Evolutionary conservation across 35 echinoderm and acorn worm species (phyloP).

Genomic region (Lytechinus variegatus): DNA sequence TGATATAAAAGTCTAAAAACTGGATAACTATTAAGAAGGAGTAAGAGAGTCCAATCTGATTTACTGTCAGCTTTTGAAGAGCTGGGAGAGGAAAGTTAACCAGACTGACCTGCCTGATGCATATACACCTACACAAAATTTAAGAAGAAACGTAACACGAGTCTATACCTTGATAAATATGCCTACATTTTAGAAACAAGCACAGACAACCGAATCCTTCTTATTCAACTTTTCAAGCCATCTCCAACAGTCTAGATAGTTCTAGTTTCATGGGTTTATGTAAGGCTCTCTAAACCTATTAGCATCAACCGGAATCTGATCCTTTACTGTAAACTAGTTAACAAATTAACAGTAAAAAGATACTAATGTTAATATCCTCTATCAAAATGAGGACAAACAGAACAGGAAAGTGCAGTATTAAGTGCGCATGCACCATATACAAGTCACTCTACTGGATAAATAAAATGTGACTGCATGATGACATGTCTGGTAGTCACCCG

Average conservation of each 20-base stretch:
- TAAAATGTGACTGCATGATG: neutral
- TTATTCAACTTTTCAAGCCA: neutral
- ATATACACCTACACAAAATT: neutral
- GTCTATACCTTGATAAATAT: neutral
- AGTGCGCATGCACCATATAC: neutral
- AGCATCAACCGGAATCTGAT: neutral
- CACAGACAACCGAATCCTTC: neutral
- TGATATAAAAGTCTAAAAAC: neutral
- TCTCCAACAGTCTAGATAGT: neutral
- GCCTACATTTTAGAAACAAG: neutral
- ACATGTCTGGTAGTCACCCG: neutral
- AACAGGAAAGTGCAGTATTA: neutral
- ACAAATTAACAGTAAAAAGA: neutral
- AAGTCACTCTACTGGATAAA: neutral
- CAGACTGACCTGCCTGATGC: neutral
- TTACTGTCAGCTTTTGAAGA: neutral
- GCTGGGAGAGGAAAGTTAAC: neutral
- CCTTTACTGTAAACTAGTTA: neutral
- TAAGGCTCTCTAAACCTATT: neutral
- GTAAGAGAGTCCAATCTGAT: neutral
- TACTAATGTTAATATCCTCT: neutral
- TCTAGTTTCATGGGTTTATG: neutral
- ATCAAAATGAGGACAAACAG: neutral
- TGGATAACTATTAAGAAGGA: neutral
- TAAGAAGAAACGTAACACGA: neutral